Evolutionary conservation across 1,140 invertebrate genomes (phyloP).

Genomic region (Plodia interpunctella): DNA sequence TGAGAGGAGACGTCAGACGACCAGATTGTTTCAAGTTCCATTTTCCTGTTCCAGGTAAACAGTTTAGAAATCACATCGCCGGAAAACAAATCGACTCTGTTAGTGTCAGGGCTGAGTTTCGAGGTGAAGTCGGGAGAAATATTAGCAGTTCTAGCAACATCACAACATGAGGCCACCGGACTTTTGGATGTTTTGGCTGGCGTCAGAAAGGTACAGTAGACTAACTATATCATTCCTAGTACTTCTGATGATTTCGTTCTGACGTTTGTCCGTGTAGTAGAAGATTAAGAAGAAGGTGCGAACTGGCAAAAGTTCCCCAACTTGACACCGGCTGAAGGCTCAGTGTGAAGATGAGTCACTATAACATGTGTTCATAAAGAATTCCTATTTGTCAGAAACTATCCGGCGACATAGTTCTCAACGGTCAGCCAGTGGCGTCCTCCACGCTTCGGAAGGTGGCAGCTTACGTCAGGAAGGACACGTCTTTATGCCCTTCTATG

Average conservation of each 20-base stretch:
- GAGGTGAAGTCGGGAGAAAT: conserved; percentile 93
- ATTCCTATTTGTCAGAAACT: conserved; percentile 60
- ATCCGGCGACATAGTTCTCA: conserved; percentile 89
- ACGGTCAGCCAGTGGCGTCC: conserved; percentile 87
- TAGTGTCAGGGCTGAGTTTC: conserved; percentile 70
- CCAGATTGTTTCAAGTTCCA: background rate
- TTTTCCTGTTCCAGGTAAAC: conserved; percentile 65
- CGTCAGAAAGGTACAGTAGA: conserved; percentile 77
- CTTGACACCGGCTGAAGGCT: no score
- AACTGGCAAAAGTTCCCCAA: no score
- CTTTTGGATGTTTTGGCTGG: conserved; percentile 90
- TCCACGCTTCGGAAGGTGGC: conserved; percentile 82
- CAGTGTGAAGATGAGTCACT: no score
- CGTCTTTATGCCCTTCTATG: conserved; percentile 81
- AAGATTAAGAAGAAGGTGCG: no score
- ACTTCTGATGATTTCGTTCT: background rate
- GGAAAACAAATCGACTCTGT: conserved; percentile 71
- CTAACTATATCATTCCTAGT: background rate
- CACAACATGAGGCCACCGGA: conserved; percentile 86
- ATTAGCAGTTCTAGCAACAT: conserved; percentile 91
- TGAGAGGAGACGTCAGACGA: no score
- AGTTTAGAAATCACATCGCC: conserved; percentile 77
- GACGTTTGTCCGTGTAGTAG: no score
- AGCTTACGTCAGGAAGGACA: conserved; percentile 81
- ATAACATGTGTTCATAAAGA: no score